Percentiles rank a stretch among this genome's conserved stretches.
phyloP scores from a whole-genome alignment of 2,888 invertebrate species.

The Minunthozetes semirufus region DNA sequence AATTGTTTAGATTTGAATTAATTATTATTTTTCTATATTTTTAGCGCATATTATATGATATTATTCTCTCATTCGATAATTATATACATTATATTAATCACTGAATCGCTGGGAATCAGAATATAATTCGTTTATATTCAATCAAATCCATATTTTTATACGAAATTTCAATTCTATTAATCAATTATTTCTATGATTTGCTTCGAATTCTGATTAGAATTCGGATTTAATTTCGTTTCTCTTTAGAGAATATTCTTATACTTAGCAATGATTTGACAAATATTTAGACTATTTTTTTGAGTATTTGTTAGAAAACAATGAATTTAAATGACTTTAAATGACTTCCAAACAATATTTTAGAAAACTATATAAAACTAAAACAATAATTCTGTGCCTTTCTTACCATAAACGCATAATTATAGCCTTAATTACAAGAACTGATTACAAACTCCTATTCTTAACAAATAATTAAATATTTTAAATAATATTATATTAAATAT shows the following conservation, averaged over 20 bases:
- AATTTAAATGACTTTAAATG: not conserved
- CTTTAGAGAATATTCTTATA: constrained; percentile 7
- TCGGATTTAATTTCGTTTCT: not conserved
- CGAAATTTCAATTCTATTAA: not conserved
- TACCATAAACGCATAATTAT: not conserved
- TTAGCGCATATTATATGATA: too few species aligned
- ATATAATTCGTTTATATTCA: too few species aligned
- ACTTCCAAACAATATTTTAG: not conserved
- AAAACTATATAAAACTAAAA: not conserved
- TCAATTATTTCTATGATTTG: not conserved
- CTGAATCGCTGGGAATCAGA: not conserved
- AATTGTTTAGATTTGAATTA: too few species aligned
- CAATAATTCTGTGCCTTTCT: not conserved
- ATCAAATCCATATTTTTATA: not conserved
- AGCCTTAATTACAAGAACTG: not conserved
- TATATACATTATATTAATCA: not conserved
- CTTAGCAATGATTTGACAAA: not conserved
- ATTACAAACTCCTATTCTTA: not conserved
- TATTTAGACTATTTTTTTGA: not conserved
- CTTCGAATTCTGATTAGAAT: not conserved
- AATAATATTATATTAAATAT: not conserved
- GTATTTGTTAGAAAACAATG: not conserved
- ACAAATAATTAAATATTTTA: not conserved
- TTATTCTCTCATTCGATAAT: too few species aligned
- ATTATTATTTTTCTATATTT: too few species aligned